Evolutionary conservation across 2,888 invertebrate genomes (phyloP).

Genomic region (Ectemnius lituratus): DNA sequence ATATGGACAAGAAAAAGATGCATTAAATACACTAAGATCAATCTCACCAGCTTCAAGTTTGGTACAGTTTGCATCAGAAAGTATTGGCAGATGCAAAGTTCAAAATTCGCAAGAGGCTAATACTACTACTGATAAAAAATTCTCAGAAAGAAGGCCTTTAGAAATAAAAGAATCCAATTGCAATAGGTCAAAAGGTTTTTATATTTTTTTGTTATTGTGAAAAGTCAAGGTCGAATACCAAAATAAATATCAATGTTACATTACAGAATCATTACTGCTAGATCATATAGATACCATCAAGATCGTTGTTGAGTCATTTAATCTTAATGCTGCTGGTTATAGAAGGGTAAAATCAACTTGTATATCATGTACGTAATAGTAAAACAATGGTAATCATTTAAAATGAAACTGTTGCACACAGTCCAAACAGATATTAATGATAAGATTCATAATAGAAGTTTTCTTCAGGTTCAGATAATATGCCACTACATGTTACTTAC

Average conservation of each 20-base stretch:
- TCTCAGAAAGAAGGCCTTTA: constrained; percentile 12
- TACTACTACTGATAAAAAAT: constrained; percentile 11
- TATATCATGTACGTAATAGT: constrained; percentile 61
- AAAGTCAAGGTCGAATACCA: background rate
- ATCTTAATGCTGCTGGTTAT: constrained; percentile 77
- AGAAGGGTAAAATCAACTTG: constrained; percentile 73
- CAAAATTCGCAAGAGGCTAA: constrained; percentile 13
- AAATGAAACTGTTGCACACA: background rate
- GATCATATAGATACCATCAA: constrained; percentile 77
- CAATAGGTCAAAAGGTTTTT: constrained; percentile 41
- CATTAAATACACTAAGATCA: constrained; percentile 75
- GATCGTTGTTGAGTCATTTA: constrained; percentile 76
- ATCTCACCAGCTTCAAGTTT: constrained; percentile 75
- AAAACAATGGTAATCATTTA: no score
- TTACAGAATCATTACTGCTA: constrained; percentile 56
- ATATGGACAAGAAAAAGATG: constrained; percentile 74
- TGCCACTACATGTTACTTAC: constrained; percentile 72
- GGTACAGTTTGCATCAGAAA: constrained; percentile 62
- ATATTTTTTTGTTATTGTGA: background rate
- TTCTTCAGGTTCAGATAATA: constrained; percentile 61
- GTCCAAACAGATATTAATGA: background rate
- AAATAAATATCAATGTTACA: constrained; percentile 1
- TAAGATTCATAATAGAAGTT: constrained; percentile 19
- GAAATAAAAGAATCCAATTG: background rate
- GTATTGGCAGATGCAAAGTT: constrained; percentile 13